Percentiles rank a stretch among this genome's conserved stretches.
Evolutionary conservation across 2,797 vertebrate species (phyloP).

Genomic region (Xenops minutus): DNA sequence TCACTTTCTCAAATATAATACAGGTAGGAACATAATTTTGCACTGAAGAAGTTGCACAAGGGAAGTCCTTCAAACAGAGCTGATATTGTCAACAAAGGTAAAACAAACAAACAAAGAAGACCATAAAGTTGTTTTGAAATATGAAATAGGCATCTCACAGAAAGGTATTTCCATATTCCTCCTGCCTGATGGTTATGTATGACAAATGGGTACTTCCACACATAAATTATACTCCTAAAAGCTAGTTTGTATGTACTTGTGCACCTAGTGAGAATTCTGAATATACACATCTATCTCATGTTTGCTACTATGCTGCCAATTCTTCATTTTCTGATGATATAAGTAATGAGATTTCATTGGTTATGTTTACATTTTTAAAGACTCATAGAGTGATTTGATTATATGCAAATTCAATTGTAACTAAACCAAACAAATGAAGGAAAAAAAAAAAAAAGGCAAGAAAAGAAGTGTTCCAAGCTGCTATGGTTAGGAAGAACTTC

Average conservation of each 20-base stretch:
- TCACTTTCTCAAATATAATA: background rate
- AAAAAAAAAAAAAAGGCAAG: background rate
- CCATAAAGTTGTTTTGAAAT: background rate
- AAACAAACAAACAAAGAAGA: background rate
- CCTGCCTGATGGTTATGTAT: background rate
- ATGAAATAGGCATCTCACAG: background rate
- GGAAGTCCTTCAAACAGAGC: background rate
- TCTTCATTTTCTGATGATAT: background rate
- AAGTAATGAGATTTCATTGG: constrained; percentile 2
- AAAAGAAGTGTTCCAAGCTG: background rate
- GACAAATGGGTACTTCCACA: background rate
- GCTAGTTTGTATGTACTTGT: background rate
- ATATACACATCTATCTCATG: background rate
- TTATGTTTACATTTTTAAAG: constrained; percentile 19
- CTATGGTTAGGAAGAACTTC: background rate
- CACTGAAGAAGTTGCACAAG: background rate
- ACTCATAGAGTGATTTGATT: background rate
- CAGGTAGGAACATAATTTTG: background rate
- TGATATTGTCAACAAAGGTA: background rate
- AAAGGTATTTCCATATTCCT: background rate
- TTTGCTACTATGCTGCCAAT: background rate
- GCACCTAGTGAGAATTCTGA: background rate
- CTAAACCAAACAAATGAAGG: background rate
- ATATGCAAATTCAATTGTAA: background rate
- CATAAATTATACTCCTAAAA: background rate